These are phyloP conservation scores for Aspidiotus rigidus DNA, from an alignment of 2,888 invertebrate genomes.

Conservation along the genomic window DNA sequence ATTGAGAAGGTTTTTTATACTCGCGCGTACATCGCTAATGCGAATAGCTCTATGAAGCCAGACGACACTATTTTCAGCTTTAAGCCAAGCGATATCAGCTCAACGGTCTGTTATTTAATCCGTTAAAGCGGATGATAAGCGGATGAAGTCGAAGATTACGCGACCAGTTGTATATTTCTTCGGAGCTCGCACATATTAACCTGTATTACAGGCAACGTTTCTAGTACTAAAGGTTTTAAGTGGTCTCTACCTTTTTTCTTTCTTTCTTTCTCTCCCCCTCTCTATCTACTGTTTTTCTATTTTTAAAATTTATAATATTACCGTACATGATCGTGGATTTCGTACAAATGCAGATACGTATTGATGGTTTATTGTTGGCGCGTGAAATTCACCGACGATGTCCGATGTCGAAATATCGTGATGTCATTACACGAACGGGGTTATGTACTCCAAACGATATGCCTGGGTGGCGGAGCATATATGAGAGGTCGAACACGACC, in stretches of 20 bases:
- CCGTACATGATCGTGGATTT: too few species aligned
- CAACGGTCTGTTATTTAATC: constrained; percentile 32
- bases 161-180: constrained; percentile 28
- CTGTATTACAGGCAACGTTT: constrained; percentile 16
- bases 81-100: constrained; percentile 27
- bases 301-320: too few species aligned
- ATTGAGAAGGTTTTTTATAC: constrained; percentile 17
- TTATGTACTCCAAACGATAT: too few species aligned
- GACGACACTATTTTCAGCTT: constrained; percentile 33
- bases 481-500: too few species aligned
- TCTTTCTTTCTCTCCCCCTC: too few species aligned
- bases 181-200: constrained; percentile 17
- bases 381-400: too few species aligned
- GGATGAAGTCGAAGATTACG: constrained; percentile 32
- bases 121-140: constrained; percentile 32
- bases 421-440: too few species aligned
- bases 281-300: too few species aligned
- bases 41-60: constrained; percentile 31
- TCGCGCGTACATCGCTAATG: constrained; percentile 17
- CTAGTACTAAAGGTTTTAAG: not conserved
- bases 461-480: too few species aligned
- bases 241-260: not conserved
- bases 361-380: too few species aligned
- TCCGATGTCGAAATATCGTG: too few species aligned
- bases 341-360: too few species aligned